Conservation (phyloP, 92 coral and sea anemone genomes). For the Siderastrea siderea region DNA sequence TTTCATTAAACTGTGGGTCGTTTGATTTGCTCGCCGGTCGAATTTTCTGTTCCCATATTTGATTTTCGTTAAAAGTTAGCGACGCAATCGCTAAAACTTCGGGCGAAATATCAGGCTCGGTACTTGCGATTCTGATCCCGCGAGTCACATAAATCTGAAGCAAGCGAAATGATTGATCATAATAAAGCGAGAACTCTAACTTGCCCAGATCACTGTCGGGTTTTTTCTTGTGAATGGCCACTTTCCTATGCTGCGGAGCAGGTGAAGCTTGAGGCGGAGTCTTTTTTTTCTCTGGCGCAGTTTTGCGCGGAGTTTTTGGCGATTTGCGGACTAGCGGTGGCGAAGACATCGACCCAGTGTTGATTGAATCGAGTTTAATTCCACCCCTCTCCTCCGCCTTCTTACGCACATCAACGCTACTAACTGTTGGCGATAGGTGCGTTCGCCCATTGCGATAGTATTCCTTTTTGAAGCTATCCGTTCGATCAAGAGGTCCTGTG, state of each 20-base stretch:
- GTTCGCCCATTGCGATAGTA: constrained; percentile 28
- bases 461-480: constrained; percentile 16
- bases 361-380: constrained; percentile 14
- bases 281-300: neutral
- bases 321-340: neutral
- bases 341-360: constrained; percentile 12
- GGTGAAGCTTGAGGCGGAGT: neutral
- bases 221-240: constrained; percentile 29
- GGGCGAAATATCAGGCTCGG: constrained; percentile 43
- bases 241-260: constrained; percentile 26
- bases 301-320: constrained; percentile 17
- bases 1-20: constrained; percentile 87
- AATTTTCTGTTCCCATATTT: constrained; percentile 82
- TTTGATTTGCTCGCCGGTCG: constrained; percentile 47
- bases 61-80: constrained; percentile 53
- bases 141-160: constrained; percentile 74
- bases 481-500: neutral
- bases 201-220: constrained; percentile 60
- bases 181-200: constrained; percentile 81
- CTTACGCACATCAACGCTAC: constrained; percentile 3
- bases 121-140: constrained; percentile 50
- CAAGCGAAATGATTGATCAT: constrained; percentile 76
- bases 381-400: constrained; percentile 13
- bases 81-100: constrained; percentile 60
- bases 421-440: constrained; percentile 12